phyloP scores from a whole-genome alignment of 2,888 invertebrate genomes.

The Orthonevra nobilis region DNA sequence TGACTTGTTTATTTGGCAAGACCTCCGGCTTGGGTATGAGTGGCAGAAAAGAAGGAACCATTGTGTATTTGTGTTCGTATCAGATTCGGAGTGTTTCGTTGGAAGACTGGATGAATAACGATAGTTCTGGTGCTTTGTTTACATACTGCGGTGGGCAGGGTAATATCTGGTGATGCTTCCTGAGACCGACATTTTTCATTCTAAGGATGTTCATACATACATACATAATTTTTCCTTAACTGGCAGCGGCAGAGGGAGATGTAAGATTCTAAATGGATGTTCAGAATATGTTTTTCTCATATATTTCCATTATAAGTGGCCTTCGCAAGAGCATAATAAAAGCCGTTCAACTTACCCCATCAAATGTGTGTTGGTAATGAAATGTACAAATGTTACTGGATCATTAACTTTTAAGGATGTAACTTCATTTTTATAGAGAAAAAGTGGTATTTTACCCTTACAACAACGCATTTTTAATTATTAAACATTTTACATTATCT shows the following conservation, averaged over 20 bases:
- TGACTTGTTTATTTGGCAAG: conserved; percentile 59
- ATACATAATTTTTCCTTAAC: too few species aligned
- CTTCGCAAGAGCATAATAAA: too few species aligned
- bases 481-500: too few species aligned
- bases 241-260: too few species aligned
- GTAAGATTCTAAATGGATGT: background rate
- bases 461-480: too few species aligned
- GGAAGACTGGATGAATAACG: conserved; percentile 20
- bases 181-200: conserved; percentile 43
- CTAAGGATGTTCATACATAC: background rate
- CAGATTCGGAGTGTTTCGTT: conserved; percentile 13
- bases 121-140: conserved; percentile 30
- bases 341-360: background rate
- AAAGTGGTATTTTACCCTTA: too few species aligned
- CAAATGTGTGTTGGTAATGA: background rate
- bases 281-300: too few species aligned
- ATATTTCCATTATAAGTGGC: too few species aligned
- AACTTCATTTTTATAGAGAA: too few species aligned
- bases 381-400: too few species aligned
- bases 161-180: conserved; percentile 30
- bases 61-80: too few species aligned
- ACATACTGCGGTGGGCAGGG: conserved; percentile 38
- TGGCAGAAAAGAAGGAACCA: conserved; percentile 8
- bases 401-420: too few species aligned
- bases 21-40: conserved; percentile 16